A percentile compares a stretch with the other conserved stretches of the same genome.
Conservation (phyloP, 2,113 vertebrate genomes). For the Pterocles gutturalis region DNA sequence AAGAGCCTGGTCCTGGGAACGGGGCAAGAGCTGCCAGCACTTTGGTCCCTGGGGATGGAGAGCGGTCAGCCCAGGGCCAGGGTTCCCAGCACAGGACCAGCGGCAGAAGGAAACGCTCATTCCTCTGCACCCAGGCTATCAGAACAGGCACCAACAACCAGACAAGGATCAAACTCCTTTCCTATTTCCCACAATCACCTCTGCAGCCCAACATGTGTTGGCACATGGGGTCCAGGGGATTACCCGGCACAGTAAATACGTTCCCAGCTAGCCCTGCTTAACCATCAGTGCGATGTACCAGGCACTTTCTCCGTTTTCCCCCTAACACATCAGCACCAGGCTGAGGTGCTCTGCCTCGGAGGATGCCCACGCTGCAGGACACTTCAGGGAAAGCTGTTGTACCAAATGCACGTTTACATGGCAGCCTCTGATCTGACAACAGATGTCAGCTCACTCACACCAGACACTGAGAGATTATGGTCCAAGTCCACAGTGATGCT, state of each 20-base stretch:
- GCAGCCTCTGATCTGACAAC: background rate
- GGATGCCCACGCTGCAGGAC: background rate
- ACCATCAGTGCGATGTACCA: accelerated
- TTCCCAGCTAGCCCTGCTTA: background rate
- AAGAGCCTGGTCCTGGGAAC: background rate
- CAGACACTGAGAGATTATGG: background rate
- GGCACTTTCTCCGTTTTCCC: background rate
- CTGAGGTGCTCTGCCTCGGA: background rate
- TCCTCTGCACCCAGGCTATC: background rate
- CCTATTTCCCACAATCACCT: background rate
- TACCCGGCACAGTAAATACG: background rate
- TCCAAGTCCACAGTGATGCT: background rate
- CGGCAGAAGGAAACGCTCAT: accelerated
- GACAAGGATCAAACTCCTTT: background rate
- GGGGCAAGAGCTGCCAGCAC: background rate
- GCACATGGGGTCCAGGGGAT: accelerated
- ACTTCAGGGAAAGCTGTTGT: background rate
- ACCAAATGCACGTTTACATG: background rate
- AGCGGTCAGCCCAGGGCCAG: accelerated
- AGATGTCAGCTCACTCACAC: background rate
- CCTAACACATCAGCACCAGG: too few species aligned
- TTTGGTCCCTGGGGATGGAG: background rate
- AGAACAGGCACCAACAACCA: accelerated
- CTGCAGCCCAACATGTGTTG: background rate
- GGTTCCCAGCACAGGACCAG: background rate